Conservation (phyloP, 1,140 invertebrate species). For the Ceratina japonica region DNA sequence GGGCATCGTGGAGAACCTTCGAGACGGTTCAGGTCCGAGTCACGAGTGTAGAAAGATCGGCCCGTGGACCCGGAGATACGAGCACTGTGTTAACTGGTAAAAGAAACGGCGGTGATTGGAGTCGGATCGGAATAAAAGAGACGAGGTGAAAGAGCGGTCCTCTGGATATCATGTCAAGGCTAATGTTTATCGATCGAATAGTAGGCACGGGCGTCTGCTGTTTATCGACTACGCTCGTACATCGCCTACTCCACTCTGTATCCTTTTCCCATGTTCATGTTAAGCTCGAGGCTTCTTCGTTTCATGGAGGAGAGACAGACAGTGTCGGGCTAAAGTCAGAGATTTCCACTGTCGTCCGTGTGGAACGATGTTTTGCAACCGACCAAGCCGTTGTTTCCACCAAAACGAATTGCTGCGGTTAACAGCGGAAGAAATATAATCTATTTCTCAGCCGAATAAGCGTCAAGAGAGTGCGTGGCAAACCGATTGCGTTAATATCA, state of each 20-base stretch:
- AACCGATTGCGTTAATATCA: no score
- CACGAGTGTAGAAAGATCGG: not conserved
- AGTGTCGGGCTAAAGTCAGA: slow-evolving; percentile 15
- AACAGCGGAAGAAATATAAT: slow-evolving; percentile 2
- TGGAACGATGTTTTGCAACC: slow-evolving; percentile 13
- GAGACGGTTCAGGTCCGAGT: not conserved
- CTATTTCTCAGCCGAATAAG: not conserved
- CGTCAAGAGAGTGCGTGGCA: no score
- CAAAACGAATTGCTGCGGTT: not conserved
- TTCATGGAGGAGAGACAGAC: not conserved
- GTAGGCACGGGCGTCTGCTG: slow-evolving; percentile 63
- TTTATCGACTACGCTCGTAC: slow-evolving; percentile 66
- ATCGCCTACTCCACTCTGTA: slow-evolving; percentile 38
- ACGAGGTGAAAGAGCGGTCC: slow-evolving; percentile 48
- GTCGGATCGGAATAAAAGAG: slow-evolving; percentile 27
- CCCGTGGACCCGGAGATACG: not conserved
- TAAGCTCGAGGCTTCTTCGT: slow-evolving; percentile 7
- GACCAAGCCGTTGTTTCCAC: not conserved
- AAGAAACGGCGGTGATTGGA: slow-evolving; percentile 16
- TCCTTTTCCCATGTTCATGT: slow-evolving; percentile 34
- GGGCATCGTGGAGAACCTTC: not conserved
- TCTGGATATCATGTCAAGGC: slow-evolving; percentile 71
- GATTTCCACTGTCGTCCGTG: slow-evolving; percentile 24
- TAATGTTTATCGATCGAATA: slow-evolving; percentile 72
- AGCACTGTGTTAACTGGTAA: not conserved